These are phyloP conservation scores for Conistra vaccinii DNA, from an alignment of 2,888 invertebrate species.

Conservation along the genomic window DNA sequence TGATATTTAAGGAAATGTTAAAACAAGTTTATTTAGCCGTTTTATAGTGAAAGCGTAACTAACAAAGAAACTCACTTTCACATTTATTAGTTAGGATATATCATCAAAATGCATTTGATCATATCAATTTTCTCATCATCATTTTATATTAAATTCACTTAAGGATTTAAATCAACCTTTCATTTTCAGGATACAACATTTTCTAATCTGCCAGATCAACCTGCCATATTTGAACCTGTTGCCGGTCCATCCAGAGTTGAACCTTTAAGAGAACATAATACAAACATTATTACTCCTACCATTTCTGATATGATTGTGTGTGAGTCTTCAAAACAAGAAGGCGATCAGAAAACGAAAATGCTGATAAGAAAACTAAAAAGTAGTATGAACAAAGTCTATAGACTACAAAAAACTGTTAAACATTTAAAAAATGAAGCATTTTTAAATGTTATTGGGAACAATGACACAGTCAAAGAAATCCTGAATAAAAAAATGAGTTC, in stretches of 20 bases:
- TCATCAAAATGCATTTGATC: too few species aligned
- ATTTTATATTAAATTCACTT: neutral
- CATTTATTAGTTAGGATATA: too few species aligned
- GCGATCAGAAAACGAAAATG: neutral
- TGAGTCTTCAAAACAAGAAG: neutral
- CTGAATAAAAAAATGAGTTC: neutral
- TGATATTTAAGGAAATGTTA: too few species aligned
- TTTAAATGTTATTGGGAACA: slow-evolving; percentile 6
- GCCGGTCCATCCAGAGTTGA: slow-evolving; percentile 15
- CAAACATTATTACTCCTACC: neutral
- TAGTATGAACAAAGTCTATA: slow-evolving; percentile 10
- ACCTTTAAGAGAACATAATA: slow-evolving; percentile 8
- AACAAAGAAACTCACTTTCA: too few species aligned
- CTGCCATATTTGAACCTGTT: slow-evolving; percentile 15
- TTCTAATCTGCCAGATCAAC: slow-evolving; percentile 8
- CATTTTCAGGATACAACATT: slow-evolving; percentile 8
- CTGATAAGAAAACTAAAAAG: neutral
- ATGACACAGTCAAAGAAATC: neutral
- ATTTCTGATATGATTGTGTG: neutral
- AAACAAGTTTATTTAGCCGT: too few species aligned
- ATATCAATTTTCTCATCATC: too few species aligned
- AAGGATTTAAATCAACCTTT: neutral
- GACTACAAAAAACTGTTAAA: slow-evolving; percentile 15
- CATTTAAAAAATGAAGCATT: slow-evolving; percentile 14
- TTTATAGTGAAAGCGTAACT: too few species aligned